phyloP scores from a whole-genome alignment of 2,888 invertebrate species.

The Hirtodrosophila duncani region DNA sequence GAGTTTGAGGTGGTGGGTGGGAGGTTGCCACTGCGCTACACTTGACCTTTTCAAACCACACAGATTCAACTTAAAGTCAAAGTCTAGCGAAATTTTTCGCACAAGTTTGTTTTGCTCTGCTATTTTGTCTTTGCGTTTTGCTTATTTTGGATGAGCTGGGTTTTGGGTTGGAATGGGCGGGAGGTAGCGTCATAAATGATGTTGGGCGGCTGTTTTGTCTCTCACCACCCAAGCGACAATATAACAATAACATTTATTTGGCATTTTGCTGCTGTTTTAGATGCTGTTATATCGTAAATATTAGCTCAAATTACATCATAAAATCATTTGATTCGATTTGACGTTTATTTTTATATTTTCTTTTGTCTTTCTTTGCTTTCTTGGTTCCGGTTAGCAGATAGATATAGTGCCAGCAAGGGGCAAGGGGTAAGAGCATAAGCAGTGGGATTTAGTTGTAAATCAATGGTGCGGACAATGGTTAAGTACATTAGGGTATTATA shows the following conservation, averaged over 20 bases:
- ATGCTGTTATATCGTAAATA: slow-evolving; percentile 78
- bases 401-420: too few species aligned
- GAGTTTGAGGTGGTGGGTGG: too few species aligned
- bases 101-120: slow-evolving; percentile 10
- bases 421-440: too few species aligned
- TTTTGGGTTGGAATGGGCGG: background rate
- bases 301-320: slow-evolving; percentile 78
- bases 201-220: slow-evolving; percentile 24
- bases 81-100: slow-evolving; percentile 43
- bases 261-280: slow-evolving; percentile 76
- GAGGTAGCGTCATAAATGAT: slow-evolving; percentile 58
- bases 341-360: slow-evolving; percentile 74
- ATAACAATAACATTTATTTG: slow-evolving; percentile 77
- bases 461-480: too few species aligned
- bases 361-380: slow-evolving; percentile 17
- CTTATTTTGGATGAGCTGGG: background rate
- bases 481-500: too few species aligned
- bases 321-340: slow-evolving; percentile 78
- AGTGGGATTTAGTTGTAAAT: too few species aligned
- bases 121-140: slow-evolving; percentile 2
- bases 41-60: slow-evolving; percentile 57
- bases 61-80: slow-evolving; percentile 50
- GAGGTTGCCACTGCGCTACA: slow-evolving; percentile 33
- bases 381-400: slow-evolving; percentile 17
- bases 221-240: slow-evolving; percentile 74